Evolutionary conservation across 1,140 invertebrate genomes (phyloP).

Genomic region (Anthonomus grandis): DNA sequence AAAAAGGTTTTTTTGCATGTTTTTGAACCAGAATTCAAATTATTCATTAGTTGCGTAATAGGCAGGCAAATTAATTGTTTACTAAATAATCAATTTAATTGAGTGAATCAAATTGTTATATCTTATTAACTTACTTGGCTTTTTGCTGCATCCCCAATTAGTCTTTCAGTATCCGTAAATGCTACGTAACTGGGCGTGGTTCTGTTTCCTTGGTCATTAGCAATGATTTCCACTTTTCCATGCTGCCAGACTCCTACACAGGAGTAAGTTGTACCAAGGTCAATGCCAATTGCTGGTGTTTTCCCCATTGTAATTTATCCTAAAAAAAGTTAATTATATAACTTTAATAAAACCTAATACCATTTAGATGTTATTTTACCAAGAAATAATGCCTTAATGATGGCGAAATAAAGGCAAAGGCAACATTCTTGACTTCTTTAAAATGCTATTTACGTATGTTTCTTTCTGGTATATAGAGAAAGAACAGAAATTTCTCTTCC

Average conservation of each 20-base stretch:
- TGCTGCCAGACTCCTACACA: conserved; percentile 88
- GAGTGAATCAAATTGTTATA: neutral
- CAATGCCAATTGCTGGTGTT: conserved; percentile 82
- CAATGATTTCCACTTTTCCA: conserved; percentile 89
- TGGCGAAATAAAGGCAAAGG: no score
- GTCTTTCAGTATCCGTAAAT: conserved; percentile 92
- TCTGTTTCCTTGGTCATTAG: conserved; percentile 92
- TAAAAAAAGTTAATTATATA: no score
- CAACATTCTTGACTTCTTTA: no score
- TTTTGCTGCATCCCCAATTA: conserved; percentile 95
- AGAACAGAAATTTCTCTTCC: no score
- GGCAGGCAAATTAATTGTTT: neutral
- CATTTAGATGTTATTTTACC: no score
- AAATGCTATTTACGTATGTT: no score
- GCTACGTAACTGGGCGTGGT: conserved; percentile 96
- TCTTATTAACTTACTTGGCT: conserved; percentile 73
- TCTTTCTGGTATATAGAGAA: no score
- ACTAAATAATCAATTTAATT: neutral
- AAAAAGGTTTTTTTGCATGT: neutral
- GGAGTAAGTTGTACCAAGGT: conserved; percentile 84
- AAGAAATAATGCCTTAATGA: no score
- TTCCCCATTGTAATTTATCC: no score
- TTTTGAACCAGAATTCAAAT: neutral
- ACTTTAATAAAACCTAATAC: no score
- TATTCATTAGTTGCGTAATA: neutral